Evolutionary conservation across 64 coral and sea anemone species (phyloP).

Genomic region (Stylophora pistillata): DNA sequence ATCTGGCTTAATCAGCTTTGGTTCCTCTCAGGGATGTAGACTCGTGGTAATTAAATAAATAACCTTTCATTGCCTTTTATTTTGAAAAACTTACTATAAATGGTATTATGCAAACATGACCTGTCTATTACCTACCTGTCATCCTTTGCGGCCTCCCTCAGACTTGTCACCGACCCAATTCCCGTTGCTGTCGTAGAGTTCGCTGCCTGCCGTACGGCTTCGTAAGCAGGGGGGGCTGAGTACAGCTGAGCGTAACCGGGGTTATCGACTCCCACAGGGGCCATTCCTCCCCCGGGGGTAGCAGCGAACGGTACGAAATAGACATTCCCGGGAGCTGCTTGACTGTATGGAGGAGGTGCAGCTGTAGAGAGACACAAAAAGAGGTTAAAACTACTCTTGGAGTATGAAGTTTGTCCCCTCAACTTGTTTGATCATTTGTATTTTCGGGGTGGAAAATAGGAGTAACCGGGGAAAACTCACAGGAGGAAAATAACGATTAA

Average conservation of each 20-base stretch:
- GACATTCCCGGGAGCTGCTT: background rate
- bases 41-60: too few species aligned
- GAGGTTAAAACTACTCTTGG: background rate
- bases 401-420: too few species aligned
- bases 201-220: background rate
- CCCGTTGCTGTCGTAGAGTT: conserved; percentile 50
- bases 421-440: too few species aligned
- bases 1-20: too few species aligned
- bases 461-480: too few species aligned
- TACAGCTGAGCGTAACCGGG: conserved; percentile 60
- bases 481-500: too few species aligned
- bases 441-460: too few species aligned
- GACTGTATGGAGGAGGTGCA: conserved; percentile 71
- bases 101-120: background rate
- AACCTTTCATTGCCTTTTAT: too few species aligned
- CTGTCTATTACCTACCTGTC: background rate
- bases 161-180: conserved; percentile 76
- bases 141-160: conserved; percentile 40
- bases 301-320: conserved; percentile 25
- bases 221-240: conserved; percentile 68
- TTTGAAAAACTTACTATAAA: too few species aligned
- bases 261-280: background rate
- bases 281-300: background rate
- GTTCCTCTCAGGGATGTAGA: too few species aligned
- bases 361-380: background rate